phyloP scores from a whole-genome alignment of 2,888 invertebrate species.

The Thymelicus lineola region DNA sequence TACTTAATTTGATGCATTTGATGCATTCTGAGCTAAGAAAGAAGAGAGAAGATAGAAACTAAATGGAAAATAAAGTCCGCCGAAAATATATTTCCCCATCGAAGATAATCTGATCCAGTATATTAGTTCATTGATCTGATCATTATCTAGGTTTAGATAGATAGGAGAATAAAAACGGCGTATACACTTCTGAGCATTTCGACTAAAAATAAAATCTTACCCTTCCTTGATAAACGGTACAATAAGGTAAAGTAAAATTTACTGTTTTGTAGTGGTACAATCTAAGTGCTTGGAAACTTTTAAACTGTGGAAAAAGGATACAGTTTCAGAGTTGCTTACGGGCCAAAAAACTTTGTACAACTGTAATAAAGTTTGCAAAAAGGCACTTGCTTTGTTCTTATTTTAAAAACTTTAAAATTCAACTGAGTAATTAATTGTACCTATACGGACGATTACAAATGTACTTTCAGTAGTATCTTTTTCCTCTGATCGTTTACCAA shows the following conservation, averaged over 20 bases:
- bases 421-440: neutral
- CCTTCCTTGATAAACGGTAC: conserved; percentile 2
- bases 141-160: too few species aligned
- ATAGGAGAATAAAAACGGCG: neutral
- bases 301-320: conserved; percentile 11
- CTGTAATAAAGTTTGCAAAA: conserved; percentile 2
- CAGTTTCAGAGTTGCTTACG: conserved; percentile 11
- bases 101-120: too few species aligned
- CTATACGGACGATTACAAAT: neutral
- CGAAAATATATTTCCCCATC: too few species aligned
- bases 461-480: too few species aligned
- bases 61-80: too few species aligned
- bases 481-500: too few species aligned
- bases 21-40: too few species aligned
- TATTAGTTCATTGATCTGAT: too few species aligned
- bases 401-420: neutral
- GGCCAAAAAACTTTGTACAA: conserved; percentile 18
- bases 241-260: conserved; percentile 3
- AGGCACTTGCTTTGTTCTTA: conserved; percentile 4
- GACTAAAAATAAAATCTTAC: neutral
- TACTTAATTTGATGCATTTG: too few species aligned
- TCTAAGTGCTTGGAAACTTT: conserved; percentile 19
- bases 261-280: neutral
- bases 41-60: too few species aligned
- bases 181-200: neutral